These are phyloP conservation scores for Rhynchotus rufescens DNA, from an alignment of 2,797 vertebrate species.

Conservation along the genomic window DNA sequence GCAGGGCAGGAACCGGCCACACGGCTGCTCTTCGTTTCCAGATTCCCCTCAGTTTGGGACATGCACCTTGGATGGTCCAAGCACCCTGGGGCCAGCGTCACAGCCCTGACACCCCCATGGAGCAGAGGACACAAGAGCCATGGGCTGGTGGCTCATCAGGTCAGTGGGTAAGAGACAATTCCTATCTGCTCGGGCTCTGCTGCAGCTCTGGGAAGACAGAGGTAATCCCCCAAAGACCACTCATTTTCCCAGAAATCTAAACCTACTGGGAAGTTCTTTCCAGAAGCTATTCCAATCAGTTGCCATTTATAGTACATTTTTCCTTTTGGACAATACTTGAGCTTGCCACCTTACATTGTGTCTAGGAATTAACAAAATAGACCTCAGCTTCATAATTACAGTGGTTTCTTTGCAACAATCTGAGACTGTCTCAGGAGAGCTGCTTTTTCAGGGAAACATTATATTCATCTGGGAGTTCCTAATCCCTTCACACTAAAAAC, in stretches of 20 bases:
- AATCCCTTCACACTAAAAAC: constrained; percentile 22
- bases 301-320: not conserved
- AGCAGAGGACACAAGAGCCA: not conserved
- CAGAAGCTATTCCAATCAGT: not conserved
- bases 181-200: rapidly evolving
- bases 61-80: not conserved
- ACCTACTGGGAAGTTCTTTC: not conserved
- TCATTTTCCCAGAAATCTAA: not conserved
- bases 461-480: not conserved
- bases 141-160: not conserved
- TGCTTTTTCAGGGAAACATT: not conserved
- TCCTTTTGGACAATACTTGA: not conserved
- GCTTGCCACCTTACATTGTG: not conserved
- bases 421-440: not conserved
- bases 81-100: no score
- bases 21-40: not conserved
- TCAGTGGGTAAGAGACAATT: not conserved
- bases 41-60: not conserved
- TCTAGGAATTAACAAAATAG: not conserved
- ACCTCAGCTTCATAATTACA: not conserved
- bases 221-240: not conserved
- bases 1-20: not conserved
- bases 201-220: not conserved
- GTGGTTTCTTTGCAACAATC: not conserved
- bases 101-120: not conserved